Base-by-base conservation (phyloP, 2,888 invertebrate genomes). In the Hirtodrosophila cameraria region DNA sequence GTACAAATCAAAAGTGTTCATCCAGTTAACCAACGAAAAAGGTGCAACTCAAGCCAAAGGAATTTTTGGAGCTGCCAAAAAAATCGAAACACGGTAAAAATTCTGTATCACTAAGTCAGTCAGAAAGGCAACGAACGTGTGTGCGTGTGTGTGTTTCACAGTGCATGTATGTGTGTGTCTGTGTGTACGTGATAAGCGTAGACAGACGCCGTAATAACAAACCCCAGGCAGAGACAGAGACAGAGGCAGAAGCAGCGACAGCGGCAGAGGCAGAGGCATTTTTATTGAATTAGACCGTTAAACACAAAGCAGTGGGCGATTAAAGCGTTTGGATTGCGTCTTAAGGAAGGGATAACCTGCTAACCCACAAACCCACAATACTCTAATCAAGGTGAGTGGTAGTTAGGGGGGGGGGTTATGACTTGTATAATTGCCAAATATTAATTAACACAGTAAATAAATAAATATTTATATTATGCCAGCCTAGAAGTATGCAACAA, bases 81-180 rank as follows among this genome's bases (percentile, higher is more conserved):
- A 88, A 82, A 88, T 87, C 84, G 84, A 86, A 75, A 67, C 71
- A 88, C 88, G 83, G 77, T 77, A 73, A 74, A 86, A 86, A 70
- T 83, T 86, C 86, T 88, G 81, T 88, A 88, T 83, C 86, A 87
- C 69, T 65, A 61, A 75, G 72, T 72, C 67, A 71, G 71, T 71
- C 62, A 55, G 55, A 65, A 60, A 53, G 53, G 41, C 58, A 63
- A 36, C 54, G 54, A 23, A 53, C 46, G 60, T 54, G 23, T 48
- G 42, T 60, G 27, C 48, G 28, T 55, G 39, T 33, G 31, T 58
- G 33, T 59, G 48, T 36, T 20, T 38, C 1, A 18, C 5, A 18
- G 33, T 27, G 35, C 23, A 35, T 18, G 48, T 39, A 16, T 53
- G 30, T 58, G 41, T 60, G 16, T 62, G 18, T 75, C 23, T 69